Evolutionary conservation across 2,888 invertebrate species (phyloP).

Genomic region (Syritta pipiens): DNA sequence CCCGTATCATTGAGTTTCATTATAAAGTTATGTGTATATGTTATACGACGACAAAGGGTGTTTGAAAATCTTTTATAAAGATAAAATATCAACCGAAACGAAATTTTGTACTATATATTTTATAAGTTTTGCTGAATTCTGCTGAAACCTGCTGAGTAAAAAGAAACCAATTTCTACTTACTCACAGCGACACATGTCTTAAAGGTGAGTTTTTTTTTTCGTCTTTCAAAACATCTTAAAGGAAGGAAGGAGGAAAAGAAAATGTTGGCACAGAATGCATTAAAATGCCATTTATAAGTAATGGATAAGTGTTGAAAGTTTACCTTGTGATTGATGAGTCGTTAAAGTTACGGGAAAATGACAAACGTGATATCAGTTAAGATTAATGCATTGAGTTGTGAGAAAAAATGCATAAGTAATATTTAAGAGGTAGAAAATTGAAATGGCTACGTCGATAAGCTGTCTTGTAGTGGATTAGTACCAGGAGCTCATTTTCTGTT

Average conservation of each 20-base stretch:
- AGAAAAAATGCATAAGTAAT: constrained; percentile 16
- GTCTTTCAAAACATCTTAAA: too few species aligned
- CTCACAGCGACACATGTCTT: too few species aligned
- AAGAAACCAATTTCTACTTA: too few species aligned
- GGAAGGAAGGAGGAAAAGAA: too few species aligned
- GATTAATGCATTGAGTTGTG: constrained; percentile 47
- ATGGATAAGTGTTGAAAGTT: constrained; percentile 53
- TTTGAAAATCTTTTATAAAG: background rate
- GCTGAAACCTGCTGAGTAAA: too few species aligned
- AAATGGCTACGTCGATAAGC: too few species aligned
- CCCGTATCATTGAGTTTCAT: constrained; percentile 7
- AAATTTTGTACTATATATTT: too few species aligned
- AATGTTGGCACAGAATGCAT: constrained; percentile 24
- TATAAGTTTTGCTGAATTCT: background rate
- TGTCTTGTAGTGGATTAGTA: too few species aligned
- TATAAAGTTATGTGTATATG: constrained; percentile 13
- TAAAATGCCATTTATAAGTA: constrained; percentile 57
- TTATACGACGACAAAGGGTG: background rate
- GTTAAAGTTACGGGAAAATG: constrained; percentile 32
- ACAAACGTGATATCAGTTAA: constrained; percentile 41
- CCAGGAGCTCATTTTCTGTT: too few species aligned
- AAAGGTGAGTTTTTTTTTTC: too few species aligned
- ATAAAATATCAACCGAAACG: too few species aligned
- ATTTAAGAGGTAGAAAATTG: background rate
- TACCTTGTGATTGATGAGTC: constrained; percentile 54